Evolutionary conservation across 2,113 vertebrate genomes (phyloP).

Genomic region (Artemisiospiza belli): DNA sequence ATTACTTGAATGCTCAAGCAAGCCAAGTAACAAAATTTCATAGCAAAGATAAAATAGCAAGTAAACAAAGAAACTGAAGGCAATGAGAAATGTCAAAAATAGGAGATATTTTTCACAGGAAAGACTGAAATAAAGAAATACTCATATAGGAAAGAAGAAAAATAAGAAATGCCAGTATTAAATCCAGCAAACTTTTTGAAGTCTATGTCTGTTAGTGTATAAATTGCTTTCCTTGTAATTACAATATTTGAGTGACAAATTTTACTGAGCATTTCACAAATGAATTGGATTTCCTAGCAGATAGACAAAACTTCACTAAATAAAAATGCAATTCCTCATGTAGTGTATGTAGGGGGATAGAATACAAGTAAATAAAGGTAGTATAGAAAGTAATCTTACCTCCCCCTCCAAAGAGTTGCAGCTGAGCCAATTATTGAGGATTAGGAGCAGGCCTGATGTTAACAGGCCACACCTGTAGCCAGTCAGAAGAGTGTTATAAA

Average conservation of each 20-base stretch:
- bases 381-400: no score
- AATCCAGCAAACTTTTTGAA: not conserved
- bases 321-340: not conserved
- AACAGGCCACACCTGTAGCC: no score
- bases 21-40: not conserved
- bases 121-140: not conserved
- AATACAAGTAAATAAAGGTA: no score
- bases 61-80: constrained; percentile 11
- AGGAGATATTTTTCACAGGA: not conserved
- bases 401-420: no score
- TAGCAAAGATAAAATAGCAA: not conserved
- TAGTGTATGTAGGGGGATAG: no score
- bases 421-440: no score
- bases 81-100: not conserved
- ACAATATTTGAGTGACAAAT: not conserved
- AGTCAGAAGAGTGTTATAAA: no score
- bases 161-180: not conserved
- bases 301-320: not conserved
- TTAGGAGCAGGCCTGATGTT: no score
- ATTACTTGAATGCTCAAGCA: constrained; percentile 14
- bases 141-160: not conserved
- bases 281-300: not conserved
- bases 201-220: not conserved
- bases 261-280: not conserved
- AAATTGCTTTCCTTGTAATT: not conserved